Conservation (phyloP, 2,888 invertebrate species). For the Agrypnus murinus region DNA sequence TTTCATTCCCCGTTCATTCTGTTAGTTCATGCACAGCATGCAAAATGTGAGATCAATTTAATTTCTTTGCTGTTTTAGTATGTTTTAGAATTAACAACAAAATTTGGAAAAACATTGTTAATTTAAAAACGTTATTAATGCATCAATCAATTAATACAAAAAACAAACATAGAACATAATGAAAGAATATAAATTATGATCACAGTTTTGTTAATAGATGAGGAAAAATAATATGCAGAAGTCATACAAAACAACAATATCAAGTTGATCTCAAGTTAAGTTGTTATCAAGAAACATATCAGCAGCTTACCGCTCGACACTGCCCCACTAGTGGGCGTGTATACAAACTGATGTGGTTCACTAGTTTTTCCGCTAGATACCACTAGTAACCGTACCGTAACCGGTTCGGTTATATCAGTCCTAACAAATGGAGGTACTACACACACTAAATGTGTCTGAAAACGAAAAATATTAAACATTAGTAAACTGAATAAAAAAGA, state of each 20-base stretch:
- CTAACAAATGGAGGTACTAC: slow-evolving; percentile 86
- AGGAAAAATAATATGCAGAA: neutral
- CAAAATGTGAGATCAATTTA: slow-evolving; percentile 62
- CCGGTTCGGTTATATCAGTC: slow-evolving; percentile 80
- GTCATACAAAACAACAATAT: slow-evolving; percentile 61
- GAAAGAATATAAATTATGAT: no score
- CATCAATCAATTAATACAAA: neutral
- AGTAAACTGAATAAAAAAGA: no score
- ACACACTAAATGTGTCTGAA: slow-evolving; percentile 90
- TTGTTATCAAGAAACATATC: slow-evolving; percentile 54
- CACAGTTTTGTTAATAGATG: no score
- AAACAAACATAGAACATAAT: no score
- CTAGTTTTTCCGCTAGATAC: slow-evolving; percentile 90
- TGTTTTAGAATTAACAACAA: neutral
- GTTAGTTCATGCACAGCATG: slow-evolving; percentile 65
- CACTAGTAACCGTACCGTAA: slow-evolving; percentile 85
- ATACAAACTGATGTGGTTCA: slow-evolving; percentile 89
- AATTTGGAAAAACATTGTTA: neutral
- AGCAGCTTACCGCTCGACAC: slow-evolving; percentile 69
- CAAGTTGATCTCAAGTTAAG: slow-evolving; percentile 62
- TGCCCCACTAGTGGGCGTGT: slow-evolving; percentile 77
- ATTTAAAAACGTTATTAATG: neutral
- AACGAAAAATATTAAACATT: slow-evolving; percentile 58
- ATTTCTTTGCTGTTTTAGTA: slow-evolving; percentile 60
- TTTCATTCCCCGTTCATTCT: slow-evolving; percentile 57